These are phyloP conservation scores for Mobula hypostoma DNA, from an alignment of 2,113 vertebrate species.

Conservation along the genomic window DNA sequence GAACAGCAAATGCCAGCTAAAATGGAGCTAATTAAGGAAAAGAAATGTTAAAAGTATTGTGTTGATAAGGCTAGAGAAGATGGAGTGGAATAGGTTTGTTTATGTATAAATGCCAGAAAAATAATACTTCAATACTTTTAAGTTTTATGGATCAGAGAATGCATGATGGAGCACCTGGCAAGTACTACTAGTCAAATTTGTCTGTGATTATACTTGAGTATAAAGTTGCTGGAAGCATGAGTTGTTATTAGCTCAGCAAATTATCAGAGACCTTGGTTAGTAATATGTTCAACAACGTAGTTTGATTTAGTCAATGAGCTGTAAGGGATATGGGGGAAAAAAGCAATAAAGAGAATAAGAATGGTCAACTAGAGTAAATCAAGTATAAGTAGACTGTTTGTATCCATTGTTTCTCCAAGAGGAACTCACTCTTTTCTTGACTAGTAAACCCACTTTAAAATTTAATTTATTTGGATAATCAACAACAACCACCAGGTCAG, in stretches of 20 bases:
- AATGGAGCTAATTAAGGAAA: not conserved
- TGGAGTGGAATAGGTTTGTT: not conserved
- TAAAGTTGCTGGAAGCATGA: not conserved
- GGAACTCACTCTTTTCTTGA: too few species aligned
- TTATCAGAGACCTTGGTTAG: not conserved
- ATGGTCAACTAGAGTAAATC: not conserved
- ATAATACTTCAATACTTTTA: not conserved
- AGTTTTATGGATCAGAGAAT: not conserved
- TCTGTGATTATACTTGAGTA: not conserved
- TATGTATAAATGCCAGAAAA: not conserved
- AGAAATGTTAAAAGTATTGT: not conserved
- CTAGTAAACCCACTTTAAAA: too few species aligned
- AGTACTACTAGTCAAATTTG: not conserved
- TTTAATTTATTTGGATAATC: too few species aligned
- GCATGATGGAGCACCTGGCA: not conserved
- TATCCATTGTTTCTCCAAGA: too few species aligned
- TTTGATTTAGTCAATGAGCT: not conserved
- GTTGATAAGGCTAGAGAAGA: not conserved
- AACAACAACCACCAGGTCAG: too few species aligned
- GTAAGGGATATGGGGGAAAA: not conserved
- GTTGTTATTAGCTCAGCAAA: not conserved
- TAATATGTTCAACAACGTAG: not conserved
- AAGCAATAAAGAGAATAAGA: not conserved
- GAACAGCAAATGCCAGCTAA: not conserved
- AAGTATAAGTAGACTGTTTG: not conserved